A percentile compares a stretch with the other conserved stretches of the same genome.
Conservation (phyloP, 35 echinoderm and acorn worm genomes). For the Stichopus chloronotus region DNA sequence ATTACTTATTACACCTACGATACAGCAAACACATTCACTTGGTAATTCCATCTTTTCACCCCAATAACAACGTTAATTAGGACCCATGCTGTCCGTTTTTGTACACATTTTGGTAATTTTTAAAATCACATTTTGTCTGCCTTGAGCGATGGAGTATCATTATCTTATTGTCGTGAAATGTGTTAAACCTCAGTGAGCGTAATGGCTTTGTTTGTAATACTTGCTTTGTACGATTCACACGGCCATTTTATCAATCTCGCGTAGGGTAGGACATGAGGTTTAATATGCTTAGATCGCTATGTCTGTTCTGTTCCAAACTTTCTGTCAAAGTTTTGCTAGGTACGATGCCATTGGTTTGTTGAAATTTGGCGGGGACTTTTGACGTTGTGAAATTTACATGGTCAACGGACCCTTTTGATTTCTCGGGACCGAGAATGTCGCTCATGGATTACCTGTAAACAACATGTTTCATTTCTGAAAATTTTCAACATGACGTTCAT, state of each 20-base stretch:
- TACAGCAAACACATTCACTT: neutral
- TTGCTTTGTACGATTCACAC: slow-evolving; percentile 58
- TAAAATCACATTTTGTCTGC: slow-evolving; percentile 58
- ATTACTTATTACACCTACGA: slow-evolving; percentile 16
- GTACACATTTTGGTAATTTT: slow-evolving; percentile 37
- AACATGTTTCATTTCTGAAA: neutral
- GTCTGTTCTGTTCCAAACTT: slow-evolving; percentile 50
- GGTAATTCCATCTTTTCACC: slow-evolving; percentile 31
- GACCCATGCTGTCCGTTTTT: slow-evolving; percentile 38
- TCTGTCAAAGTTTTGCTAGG: slow-evolving; percentile 40
- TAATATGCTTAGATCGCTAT: slow-evolving; percentile 29
- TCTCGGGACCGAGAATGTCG: neutral
- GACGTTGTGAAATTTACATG: slow-evolving; percentile 24
- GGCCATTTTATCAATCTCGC: slow-evolving; percentile 38
- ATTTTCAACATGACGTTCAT: neutral
- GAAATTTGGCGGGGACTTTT: slow-evolving; percentile 59
- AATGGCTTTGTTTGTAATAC: slow-evolving; percentile 66
- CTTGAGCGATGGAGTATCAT: slow-evolving; percentile 64
- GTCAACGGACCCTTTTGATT: slow-evolving; percentile 9
- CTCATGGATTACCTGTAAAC: neutral
- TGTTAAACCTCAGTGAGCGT: slow-evolving; percentile 68
- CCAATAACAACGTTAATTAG: neutral
- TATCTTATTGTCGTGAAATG: slow-evolving; percentile 70
- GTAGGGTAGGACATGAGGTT: slow-evolving; percentile 12
- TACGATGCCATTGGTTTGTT: slow-evolving; percentile 55